phyloP scores from a whole-genome alignment of 2,113 vertebrate species.

The Smithornis capensis region DNA sequence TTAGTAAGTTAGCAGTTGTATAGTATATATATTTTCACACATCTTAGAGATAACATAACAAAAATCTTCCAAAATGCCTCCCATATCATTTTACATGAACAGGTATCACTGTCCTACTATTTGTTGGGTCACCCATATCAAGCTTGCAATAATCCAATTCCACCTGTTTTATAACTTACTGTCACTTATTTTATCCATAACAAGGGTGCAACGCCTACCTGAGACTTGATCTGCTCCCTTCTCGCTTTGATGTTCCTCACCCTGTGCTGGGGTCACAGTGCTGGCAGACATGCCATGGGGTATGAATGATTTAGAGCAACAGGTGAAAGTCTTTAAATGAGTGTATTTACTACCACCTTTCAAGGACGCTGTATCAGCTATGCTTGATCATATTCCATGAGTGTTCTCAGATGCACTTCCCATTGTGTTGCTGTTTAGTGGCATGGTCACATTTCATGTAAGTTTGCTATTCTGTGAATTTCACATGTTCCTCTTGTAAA shows the following conservation, averaged over 20 bases:
- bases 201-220: slow-evolving; percentile 40
- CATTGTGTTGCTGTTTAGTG: slow-evolving; percentile 52
- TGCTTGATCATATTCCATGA: slow-evolving; percentile 43
- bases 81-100: neutral
- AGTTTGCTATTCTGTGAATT: slow-evolving; percentile 33
- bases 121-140: neutral
- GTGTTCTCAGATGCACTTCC: slow-evolving; percentile 45
- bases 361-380: slow-evolving; percentile 42
- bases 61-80: neutral
- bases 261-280: slow-evolving; percentile 49
- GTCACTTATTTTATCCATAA: slow-evolving; percentile 71
- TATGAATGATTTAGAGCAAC: slow-evolving; percentile 72
- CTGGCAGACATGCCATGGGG: slow-evolving; percentile 15
- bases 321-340: slow-evolving; percentile 72
- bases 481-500: slow-evolving; percentile 40
- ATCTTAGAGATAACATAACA: neutral
- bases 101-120: neutral
- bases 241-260: slow-evolving; percentile 78
- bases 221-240: slow-evolving; percentile 62
- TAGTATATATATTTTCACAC: neutral
- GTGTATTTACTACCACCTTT: slow-evolving; percentile 57
- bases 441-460: slow-evolving; percentile 14
- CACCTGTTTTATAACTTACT: slow-evolving; percentile 74
- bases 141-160: neutral
- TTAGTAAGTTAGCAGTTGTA: neutral